These are phyloP conservation scores for Rutilus rutilus DNA, from an alignment of 2,113 vertebrate genomes.

Conservation along the genomic window DNA sequence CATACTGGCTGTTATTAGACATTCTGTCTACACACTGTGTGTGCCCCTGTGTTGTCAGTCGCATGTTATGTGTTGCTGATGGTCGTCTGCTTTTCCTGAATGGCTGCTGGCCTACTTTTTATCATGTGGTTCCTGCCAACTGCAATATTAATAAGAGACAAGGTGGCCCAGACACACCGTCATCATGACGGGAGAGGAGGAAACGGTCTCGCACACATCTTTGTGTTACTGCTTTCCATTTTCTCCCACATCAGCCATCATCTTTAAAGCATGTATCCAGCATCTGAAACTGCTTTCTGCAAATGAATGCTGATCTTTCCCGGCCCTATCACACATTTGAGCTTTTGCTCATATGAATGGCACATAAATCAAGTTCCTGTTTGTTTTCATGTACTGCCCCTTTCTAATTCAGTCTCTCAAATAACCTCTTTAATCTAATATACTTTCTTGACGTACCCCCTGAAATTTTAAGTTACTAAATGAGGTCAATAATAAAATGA, in stretches of 20 bases:
- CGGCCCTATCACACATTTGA: neutral
- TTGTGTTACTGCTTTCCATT: constrained; percentile 12
- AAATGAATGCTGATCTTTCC: neutral
- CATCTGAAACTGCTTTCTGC: neutral
- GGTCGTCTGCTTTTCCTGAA: constrained; percentile 19
- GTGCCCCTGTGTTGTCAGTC: neutral
- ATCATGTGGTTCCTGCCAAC: constrained; percentile 52
- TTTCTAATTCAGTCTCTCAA: neutral
- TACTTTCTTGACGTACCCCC: too few relatives aligned
- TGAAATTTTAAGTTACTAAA: too few relatives aligned
- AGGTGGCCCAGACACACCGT: constrained; percentile 22
- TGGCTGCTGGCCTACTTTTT: constrained; percentile 70
- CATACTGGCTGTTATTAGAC: neutral
- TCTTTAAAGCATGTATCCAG: neutral
- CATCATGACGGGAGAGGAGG: neutral
- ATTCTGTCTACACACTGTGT: too few relatives aligned
- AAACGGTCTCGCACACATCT: constrained; percentile 3
- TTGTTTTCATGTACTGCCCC: neutral
- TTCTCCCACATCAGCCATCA: neutral
- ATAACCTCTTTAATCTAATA: neutral
- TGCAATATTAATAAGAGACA: constrained; percentile 76
- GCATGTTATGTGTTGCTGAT: neutral
- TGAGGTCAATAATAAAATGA: too few relatives aligned
- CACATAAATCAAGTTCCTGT: neutral
- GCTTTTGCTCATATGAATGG: neutral